A percentile compares a stretch with the other conserved stretches of the same genome.
These are phyloP conservation scores for Condylostylus longicornis DNA, from an alignment of 1,140 invertebrate genomes.

Conservation along the genomic window DNA sequence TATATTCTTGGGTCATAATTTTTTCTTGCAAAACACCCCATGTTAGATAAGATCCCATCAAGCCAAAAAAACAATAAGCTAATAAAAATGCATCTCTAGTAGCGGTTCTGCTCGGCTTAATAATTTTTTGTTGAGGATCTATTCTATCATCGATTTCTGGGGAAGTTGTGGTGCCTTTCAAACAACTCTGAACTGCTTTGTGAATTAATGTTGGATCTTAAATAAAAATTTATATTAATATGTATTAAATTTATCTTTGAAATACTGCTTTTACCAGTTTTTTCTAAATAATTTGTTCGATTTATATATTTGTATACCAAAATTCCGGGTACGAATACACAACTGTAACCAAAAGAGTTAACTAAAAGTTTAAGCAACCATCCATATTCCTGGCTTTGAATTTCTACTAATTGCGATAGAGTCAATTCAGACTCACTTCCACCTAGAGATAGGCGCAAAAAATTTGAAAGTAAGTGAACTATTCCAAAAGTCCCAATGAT, in stretches of 20 bases:
- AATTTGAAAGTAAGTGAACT: constrained; percentile 27
- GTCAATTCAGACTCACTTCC: constrained; percentile 21
- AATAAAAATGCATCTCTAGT: constrained; percentile 44
- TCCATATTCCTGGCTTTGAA: constrained; percentile 36
- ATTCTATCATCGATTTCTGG: constrained; percentile 16
- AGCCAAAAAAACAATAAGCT: constrained; percentile 67
- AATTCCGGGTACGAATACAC: constrained; percentile 72
- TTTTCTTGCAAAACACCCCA: constrained; percentile 93
- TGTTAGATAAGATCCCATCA: constrained; percentile 80
- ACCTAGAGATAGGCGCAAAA: constrained; percentile 18
- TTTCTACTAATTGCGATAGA: constrained; percentile 24
- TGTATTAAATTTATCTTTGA: background rate
- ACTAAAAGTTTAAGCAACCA: constrained; percentile 64
- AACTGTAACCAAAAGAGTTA: constrained; percentile 80
- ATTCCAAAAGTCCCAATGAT: constrained; percentile 22
- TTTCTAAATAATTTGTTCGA: constrained; percentile 66
- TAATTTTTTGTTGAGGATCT: constrained; percentile 3
- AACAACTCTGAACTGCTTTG: constrained; percentile 43
- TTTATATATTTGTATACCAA: constrained; percentile 72
- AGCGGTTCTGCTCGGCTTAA: constrained; percentile 25
- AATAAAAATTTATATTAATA: background rate
- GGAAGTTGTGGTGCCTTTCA: constrained; percentile 44
- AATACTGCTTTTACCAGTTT: constrained; percentile 42
- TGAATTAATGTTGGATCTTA: constrained; percentile 38
- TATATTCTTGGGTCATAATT: constrained; percentile 76